phyloP scores from a whole-genome alignment of 2,888 invertebrate genomes.

The Tortricodes alternella region DNA sequence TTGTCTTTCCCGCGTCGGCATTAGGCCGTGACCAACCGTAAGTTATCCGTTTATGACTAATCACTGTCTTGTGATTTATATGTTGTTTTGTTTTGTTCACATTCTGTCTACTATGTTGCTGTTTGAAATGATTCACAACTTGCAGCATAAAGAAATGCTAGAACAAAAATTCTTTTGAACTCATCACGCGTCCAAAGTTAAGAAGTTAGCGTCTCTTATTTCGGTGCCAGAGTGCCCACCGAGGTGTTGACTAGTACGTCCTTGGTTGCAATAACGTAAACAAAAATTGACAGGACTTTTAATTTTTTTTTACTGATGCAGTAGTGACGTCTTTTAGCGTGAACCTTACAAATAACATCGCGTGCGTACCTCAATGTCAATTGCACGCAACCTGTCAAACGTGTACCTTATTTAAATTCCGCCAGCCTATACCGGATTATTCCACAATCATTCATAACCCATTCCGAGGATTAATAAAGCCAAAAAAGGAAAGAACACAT shows the following conservation, averaged over 20 bases:
- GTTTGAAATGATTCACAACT: neutral
- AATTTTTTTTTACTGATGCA: too few relatives aligned
- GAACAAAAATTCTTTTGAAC: too few relatives aligned
- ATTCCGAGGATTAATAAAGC: constrained; percentile 32
- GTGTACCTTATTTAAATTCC: constrained; percentile 22
- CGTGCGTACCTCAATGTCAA: neutral
- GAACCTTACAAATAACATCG: neutral
- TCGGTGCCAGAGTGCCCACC: too few relatives aligned
- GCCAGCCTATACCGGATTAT: constrained; percentile 14
- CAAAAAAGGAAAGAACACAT: constrained; percentile 43
- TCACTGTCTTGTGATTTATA: constrained; percentile 46
- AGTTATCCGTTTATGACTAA: constrained; percentile 52
- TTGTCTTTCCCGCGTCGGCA: constrained; percentile 58
- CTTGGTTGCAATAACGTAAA: too few relatives aligned
- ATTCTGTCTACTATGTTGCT: constrained; percentile 32
- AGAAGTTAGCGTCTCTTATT: too few relatives aligned
- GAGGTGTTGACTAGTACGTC: too few relatives aligned
- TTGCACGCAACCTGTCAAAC: constrained; percentile 8
- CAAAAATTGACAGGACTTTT: too few relatives aligned
- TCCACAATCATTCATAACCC: constrained; percentile 38
- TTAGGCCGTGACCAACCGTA: constrained; percentile 47
- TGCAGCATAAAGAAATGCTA: neutral
- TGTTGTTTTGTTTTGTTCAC: constrained; percentile 37
- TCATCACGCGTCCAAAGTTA: too few relatives aligned
- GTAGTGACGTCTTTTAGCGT: too few relatives aligned